Base-by-base conservation (phyloP, 2,888 invertebrate genomes). In the Choreutis nemorana region DNA sequence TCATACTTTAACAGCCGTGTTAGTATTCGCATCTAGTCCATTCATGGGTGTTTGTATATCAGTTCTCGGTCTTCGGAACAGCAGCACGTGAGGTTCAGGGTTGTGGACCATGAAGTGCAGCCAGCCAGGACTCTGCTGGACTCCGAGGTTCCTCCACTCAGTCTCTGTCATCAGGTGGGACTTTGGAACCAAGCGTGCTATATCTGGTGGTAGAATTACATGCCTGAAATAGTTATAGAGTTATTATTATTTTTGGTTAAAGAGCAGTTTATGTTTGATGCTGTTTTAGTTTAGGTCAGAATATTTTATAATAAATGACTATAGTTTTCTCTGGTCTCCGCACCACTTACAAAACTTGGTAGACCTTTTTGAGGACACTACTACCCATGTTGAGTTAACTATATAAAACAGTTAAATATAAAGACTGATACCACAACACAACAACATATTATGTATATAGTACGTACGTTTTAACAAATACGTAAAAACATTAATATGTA, bases 61-160 rank as follows among this genome's bases (percentile, higher is more conserved):
- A 0, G 61, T 52, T 34, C 77, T 50, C 3, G 81, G 83, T 45
- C 90, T 80, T 14, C 91, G 75, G 59, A 95, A 94, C 13, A 94
- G 71, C 32, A 95, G 67, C 1, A 95, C 89, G 52, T 94, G 94
- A 0, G 94, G 94, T 53, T 94, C 94, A 22, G 96, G 95, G 11
- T 87, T 86, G 58, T 97, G 96, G 41, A 93, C 85, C 93, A 94
- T 90, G 57, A 92, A 94, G 67, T 94, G 92, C 2, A 90, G 82
- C 81, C 81, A 81, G 27, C 91, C 91, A 0, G 93, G 94, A 55
- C 94, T 94, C 61, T 96, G 96, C 57, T 95, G 94, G 0, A 97
- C 94, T 0, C 96, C 96, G 1, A 97, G 82, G 64, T 93, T 91
- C 35, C 96, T 82, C 96, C 97, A 97, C 66, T 97, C 96, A 0